Evolutionary conservation across 2,888 invertebrate species (phyloP), one percentile per base, ranked within the genome.

Genomic region (Agrilus biguttatus): DNA sequence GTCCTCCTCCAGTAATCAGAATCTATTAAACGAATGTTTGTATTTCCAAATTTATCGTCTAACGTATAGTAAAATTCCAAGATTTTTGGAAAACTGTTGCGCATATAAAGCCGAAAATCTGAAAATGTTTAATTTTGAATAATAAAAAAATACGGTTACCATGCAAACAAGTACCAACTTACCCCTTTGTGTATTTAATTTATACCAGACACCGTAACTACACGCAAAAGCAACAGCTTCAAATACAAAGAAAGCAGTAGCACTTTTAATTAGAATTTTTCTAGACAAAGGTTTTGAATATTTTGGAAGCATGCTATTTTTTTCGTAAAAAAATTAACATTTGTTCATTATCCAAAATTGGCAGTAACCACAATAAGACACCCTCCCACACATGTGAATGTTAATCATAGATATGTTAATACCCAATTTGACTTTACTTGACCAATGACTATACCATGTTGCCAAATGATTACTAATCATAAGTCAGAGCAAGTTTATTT

Each of bases 181-280:
- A 83, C 86, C 80, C 72, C 78, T 72, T 55, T 79, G 76, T 40
- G 73, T 74, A 59, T 83, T 84, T 61, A 83, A 70, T 65, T 73
- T 75, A 59, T 71, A 68, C 76, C 80, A 86, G 53, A 78, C 56
- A 47, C 68, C 70, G 66, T 80, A 83, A 23, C 76, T 71, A 39
- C 65, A 74, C 37, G 72, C 69, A 58, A 83, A 72, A 21, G 70
- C 67, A 43, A 71, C 51, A 13, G 71, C 70, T 68, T 85, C 85
- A 8, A 69, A 56, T 38, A 75, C 59, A 54, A 83, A 67, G 21
- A 80, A 52, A 40, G 68, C 58, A 60, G 73, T 73, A 28, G 75
- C 70, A 51, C 75, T 68, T 51, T 63, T 63, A 56, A 70, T 72
- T 37, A 78, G 54, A 48, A 69, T 66, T 62, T 66, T 70, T 65